These are phyloP conservation scores for Pithecia hirsuta DNA, from an alignment of 2,797 vertebrate species.

Conservation along the genomic window DNA sequence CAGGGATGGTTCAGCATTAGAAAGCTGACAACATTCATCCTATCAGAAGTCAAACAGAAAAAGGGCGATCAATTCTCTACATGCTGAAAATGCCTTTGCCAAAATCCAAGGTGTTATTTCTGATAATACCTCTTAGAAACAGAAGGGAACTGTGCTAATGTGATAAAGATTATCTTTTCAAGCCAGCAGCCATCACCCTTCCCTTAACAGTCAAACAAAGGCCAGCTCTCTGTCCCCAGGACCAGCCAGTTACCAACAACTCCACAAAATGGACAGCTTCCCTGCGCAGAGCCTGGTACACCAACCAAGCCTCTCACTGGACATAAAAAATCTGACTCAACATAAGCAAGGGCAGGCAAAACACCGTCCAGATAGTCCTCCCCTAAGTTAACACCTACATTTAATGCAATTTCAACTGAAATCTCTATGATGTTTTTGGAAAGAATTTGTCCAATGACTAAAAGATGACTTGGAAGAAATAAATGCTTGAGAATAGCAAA, in stretches of 20 bases:
- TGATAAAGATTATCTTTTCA: background rate
- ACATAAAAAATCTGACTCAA: background rate
- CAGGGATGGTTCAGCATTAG: accelerated
- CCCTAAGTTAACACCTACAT: background rate
- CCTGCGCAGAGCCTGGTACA: background rate
- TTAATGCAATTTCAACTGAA: background rate
- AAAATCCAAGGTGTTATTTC: background rate
- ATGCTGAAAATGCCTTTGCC: background rate
- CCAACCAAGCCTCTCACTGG: background rate
- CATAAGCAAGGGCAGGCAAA: background rate
- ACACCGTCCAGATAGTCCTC: too few species aligned
- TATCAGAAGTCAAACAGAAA: background rate
- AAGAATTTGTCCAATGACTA: background rate
- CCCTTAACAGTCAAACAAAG: background rate
- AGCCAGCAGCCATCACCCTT: background rate
- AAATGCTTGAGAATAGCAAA: background rate
- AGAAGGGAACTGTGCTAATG: background rate
- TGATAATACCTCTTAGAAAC: background rate
- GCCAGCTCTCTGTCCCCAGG: background rate
- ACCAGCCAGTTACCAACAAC: too few species aligned
- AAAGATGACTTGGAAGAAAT: background rate
- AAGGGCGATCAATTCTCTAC: background rate
- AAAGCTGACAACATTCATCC: background rate
- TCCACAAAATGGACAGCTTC: background rate
- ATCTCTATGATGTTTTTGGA: background rate